These are phyloP conservation scores for Sparidentex hasta DNA, from an alignment of 2,797 vertebrate genomes.

Conservation along the genomic window DNA sequence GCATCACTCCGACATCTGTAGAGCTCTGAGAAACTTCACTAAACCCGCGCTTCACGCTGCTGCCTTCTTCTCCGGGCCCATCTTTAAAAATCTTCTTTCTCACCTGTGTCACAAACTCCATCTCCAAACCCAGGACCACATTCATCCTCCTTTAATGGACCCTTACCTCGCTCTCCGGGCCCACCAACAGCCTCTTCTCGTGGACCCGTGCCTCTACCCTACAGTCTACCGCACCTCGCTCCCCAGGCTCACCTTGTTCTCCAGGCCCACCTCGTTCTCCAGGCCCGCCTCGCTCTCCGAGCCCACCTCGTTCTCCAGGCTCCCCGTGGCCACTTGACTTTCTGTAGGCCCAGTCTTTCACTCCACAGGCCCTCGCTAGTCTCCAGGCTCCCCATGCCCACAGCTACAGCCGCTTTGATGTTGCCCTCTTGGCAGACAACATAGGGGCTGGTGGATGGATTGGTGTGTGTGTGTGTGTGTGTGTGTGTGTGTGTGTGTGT, in stretches of 20 bases:
- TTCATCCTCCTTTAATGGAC: constrained; percentile 61
- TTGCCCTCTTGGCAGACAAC: constrained; percentile 79
- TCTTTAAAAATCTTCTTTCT: constrained; percentile 46
- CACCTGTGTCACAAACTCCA: constrained; percentile 16
- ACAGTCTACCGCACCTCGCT: constrained; percentile 30
- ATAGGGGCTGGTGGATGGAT: constrained; percentile 67
- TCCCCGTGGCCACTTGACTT: constrained; percentile 67
- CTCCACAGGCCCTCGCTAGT: constrained; percentile 87
- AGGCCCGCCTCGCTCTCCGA: constrained; percentile 37
- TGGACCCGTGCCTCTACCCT: constrained; percentile 26
- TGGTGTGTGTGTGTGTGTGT: constrained; percentile 47
- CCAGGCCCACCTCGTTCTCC: constrained; percentile 44
- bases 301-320: constrained; percentile 62
- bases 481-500: constrained; percentile 55
- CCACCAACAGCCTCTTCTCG: constrained; percentile 59
- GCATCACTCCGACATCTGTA: constrained; percentile 1
- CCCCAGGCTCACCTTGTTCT: constrained; percentile 29
- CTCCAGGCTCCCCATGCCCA: constrained; percentile 82
- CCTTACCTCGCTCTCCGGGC: constrained; percentile 48
- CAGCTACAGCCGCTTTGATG: constrained; percentile 81
- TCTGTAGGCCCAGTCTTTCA: constrained; percentile 77
- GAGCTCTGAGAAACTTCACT: constrained; percentile 28
- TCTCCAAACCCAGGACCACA: constrained; percentile 47
- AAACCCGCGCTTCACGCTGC: background rate
- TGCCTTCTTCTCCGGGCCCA: constrained; percentile 29